A percentile compares a stretch with the other conserved stretches of the same genome.
phyloP scores from a whole-genome alignment of 2,888 invertebrate species.

The Tanypteryx hageni region DNA sequence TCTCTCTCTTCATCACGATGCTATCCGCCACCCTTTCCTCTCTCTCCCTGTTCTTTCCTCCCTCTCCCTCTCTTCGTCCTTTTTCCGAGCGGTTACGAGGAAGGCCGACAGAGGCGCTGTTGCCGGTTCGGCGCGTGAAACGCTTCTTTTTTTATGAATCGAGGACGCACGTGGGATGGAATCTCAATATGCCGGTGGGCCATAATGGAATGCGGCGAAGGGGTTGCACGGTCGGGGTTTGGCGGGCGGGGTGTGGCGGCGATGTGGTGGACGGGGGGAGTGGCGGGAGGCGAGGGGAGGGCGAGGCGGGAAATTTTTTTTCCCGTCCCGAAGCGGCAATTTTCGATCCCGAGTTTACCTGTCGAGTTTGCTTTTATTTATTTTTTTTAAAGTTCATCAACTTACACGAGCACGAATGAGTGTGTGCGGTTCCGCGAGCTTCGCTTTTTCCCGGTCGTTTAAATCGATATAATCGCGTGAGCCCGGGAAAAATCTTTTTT shows the following conservation, averaged over 20 bases:
- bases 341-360: background rate
- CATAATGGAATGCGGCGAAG: slow-evolving; percentile 19
- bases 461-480: slow-evolving; percentile 19
- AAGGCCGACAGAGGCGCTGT: slow-evolving; percentile 11
- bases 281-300: no score
- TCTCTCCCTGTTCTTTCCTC: background rate
- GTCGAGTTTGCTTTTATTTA: background rate
- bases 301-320: background rate
- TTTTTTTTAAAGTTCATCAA: background rate
- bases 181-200: slow-evolving; percentile 32
- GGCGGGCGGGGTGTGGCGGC: no score
- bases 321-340: background rate
- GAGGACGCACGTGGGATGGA: slow-evolving; percentile 29
- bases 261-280: no score
- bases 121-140: background rate
- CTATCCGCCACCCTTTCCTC: slow-evolving; percentile 2
- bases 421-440: background rate
- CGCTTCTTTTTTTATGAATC: slow-evolving; percentile 12
- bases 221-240: background rate
- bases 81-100: background rate
- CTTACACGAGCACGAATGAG: background rate
- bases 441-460: background rate
- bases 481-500: background rate
- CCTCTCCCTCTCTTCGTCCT: background rate
- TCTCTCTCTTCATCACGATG: slow-evolving; percentile 4